Base-by-base conservation (phyloP, 2,113 vertebrate genomes). In the Vulpes lagopus region DNA sequence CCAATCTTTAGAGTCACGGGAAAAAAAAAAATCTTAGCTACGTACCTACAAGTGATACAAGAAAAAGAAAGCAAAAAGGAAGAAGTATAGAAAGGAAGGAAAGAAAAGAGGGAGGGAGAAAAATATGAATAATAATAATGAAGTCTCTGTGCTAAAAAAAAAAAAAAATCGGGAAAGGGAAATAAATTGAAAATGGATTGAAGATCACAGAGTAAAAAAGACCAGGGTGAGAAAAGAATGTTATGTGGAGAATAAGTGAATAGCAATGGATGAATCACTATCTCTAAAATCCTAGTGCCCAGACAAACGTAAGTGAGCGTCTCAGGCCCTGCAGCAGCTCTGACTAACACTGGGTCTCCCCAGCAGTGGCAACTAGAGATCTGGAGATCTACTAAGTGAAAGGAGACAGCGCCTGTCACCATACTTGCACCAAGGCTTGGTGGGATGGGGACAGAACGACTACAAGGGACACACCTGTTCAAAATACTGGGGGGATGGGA, bases 311-410 rank as follows among this genome's bases (percentile, higher is more conserved):
- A 65, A 22, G 5, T 22, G 5, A 30, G 1, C 20, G 6, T 32
- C 2, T 91, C 49, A 30, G 25, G 27, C 32, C 27, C 12, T 53
- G 19, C 2, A 20, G 30, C 8, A n/a, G 2, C 5, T 62, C 4
- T 62, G 9, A 9, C 27, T 35, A 20, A 55, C 22, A 25, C 5
- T 19, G 11, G 15, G 11, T 2, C 38, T 60, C 32, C 53, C 15
- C 1, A 0, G n/a, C 9, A 7, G 14, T 20, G 4, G 5, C 11
- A 60, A 12, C 23, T 16, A 20, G 27, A 71, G 2, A 23, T 38
- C 15, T 32, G 8, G 57, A 23, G 27, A 78, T 11, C 23, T 57
- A 11, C 2, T 51, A 38, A 60, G 5, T 62, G 22, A 69, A 27
- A 20, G 49, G 25, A 89, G 11, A 43, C 43, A 8, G 16, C 14